Conservation (phyloP, 2,888 invertebrate species). For the Acleris literana region DNA sequence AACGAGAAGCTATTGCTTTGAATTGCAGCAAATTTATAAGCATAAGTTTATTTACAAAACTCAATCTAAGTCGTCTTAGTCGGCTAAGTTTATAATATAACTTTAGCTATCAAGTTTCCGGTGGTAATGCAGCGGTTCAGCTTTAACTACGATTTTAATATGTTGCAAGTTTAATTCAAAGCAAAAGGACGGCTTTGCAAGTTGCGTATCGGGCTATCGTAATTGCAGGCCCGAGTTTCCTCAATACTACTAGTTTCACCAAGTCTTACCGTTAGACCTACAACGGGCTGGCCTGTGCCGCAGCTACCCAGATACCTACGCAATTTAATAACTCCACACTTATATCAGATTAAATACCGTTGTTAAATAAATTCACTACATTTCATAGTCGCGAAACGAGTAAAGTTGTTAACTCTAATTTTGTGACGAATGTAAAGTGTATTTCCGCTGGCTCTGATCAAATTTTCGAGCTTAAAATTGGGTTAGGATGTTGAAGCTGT, state of each 20-base stretch:
- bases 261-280: slow-evolving; percentile 60
- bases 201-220: slow-evolving; percentile 53
- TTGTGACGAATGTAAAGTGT: slow-evolving; percentile 18
- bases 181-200: slow-evolving; percentile 43
- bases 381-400: slow-evolving; percentile 19
- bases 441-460: slow-evolving; percentile 26
- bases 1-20: background rate
- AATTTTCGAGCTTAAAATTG: slow-evolving; percentile 21
- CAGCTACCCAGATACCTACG: slow-evolving; percentile 42
- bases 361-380: slow-evolving; percentile 33
- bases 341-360: slow-evolving; percentile 43
- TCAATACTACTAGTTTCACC: slow-evolving; percentile 47
- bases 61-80: slow-evolving; percentile 18
- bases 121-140: slow-evolving; percentile 17
- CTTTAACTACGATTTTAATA: slow-evolving; percentile 25
- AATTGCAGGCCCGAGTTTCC: slow-evolving; percentile 54
- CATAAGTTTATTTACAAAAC: slow-evolving; percentile 16
- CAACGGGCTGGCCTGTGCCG: slow-evolving; percentile 51
- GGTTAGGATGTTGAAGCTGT: slow-evolving; percentile 6
- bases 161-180: slow-evolving; percentile 42
- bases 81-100: slow-evolving; percentile 14
- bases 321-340: slow-evolving; percentile 47
- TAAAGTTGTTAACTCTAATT: slow-evolving; percentile 30
- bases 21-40: background rate
- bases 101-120: background rate